A percentile compares a stretch with the other conserved stretches of the same genome.
These are phyloP conservation scores for Plutomurus gul DNA, from an alignment of 1,140 invertebrate species.

Conservation along the genomic window DNA sequence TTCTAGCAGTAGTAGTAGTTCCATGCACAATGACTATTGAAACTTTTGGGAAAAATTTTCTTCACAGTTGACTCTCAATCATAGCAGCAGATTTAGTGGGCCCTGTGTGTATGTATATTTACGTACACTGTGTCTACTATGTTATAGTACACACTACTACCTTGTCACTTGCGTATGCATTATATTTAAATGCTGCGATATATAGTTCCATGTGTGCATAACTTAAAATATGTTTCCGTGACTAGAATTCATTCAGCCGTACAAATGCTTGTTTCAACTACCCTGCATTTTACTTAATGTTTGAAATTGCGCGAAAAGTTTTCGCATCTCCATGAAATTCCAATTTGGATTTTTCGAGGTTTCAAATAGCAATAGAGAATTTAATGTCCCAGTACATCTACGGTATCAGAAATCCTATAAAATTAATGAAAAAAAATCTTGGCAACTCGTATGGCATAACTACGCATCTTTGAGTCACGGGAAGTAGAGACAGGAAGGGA, in stretches of 20 bases:
- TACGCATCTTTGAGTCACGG: conserved; percentile 21
- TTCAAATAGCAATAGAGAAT: conserved; percentile 3
- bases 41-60: too few species aligned
- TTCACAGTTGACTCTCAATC: too few species aligned
- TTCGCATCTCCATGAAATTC: neutral
- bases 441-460: conserved; percentile 10
- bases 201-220: too few species aligned
- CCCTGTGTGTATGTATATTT: too few species aligned
- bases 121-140: too few species aligned
- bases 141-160: too few species aligned
- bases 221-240: neutral
- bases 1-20: too few species aligned
- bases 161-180: too few species aligned
- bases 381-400: conserved; percentile 25
- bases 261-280: neutral
- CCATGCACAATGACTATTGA: too few species aligned
- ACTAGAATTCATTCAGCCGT: neutral
- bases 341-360: neutral
- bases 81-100: too few species aligned
- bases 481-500: neutral
- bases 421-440: conserved; percentile 34
- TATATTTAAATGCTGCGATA: too few species aligned
- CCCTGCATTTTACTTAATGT: neutral
- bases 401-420: conserved; percentile 24
- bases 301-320: neutral